Percentiles rank a stretch among this genome's conserved stretches.
Evolutionary conservation across 2,888 invertebrate species (phyloP).

Genomic region (Tachina grossa): DNA sequence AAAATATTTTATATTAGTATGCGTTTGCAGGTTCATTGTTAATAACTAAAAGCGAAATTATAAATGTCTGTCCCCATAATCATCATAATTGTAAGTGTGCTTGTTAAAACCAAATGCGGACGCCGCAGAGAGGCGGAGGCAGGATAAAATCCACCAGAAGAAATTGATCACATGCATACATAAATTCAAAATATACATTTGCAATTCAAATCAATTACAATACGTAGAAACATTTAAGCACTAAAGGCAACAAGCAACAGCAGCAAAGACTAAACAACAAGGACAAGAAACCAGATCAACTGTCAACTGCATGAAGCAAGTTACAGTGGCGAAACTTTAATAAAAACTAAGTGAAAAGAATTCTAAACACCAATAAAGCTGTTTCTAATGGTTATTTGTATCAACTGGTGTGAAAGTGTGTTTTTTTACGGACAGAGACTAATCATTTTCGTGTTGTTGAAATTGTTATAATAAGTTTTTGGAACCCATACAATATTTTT

Average conservation of each 20-base stretch:
- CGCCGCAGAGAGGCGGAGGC: neutral
- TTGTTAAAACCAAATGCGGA: neutral
- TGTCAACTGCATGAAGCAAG: conserved; percentile 3
- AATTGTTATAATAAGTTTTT: neutral
- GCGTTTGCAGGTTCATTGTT: neutral
- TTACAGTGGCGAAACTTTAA: conserved; percentile 1
- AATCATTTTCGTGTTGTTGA: neutral
- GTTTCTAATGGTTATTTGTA: neutral
- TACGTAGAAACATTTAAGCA: conserved; percentile 55
- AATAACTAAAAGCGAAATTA: conserved; percentile 6
- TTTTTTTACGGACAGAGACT: neutral
- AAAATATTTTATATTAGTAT: too few species aligned
- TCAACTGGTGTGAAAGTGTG: neutral
- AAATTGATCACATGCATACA: conserved; percentile 49
- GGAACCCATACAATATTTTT: too few species aligned
- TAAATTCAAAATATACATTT: conserved; percentile 50
- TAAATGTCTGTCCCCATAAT: conserved; percentile 7
- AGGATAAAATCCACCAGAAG: neutral
- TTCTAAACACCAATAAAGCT: conserved; percentile 37
- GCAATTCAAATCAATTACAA: conserved; percentile 62
- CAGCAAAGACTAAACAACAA: conserved; percentile 22
- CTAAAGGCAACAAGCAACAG: conserved; percentile 5
- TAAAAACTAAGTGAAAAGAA: conserved; percentile 3
- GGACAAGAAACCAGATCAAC: conserved; percentile 11
- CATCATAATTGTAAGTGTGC: conserved; percentile 38